These are phyloP conservation scores for Catalaphyllia jardinei DNA, from an alignment of 64 coral and sea anemone genomes.

Conservation along the genomic window DNA sequence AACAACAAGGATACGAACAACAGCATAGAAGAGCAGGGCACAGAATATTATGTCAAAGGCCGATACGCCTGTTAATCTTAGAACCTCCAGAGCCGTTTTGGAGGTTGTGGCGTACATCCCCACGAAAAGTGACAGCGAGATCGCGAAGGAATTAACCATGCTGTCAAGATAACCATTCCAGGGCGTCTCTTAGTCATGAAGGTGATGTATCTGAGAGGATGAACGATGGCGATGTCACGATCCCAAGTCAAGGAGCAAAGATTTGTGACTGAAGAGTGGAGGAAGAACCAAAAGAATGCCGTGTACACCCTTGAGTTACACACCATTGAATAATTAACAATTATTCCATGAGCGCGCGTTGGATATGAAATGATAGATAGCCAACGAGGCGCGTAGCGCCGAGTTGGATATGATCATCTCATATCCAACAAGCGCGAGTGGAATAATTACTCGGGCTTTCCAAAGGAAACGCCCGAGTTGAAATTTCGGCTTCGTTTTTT, in stretches of 20 bases:
- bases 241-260: not conserved
- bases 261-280: not conserved
- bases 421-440: too few species aligned
- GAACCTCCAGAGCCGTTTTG: not conserved
- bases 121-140: not conserved
- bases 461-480: too few species aligned
- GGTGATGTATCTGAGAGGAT: not conserved
- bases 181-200: not conserved
- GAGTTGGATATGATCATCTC: too few species aligned
- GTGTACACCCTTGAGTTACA: not conserved
- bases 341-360: too few species aligned
- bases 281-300: not conserved
- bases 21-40: not conserved
- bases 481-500: too few species aligned
- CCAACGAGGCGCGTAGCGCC: too few species aligned
- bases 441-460: too few species aligned
- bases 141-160: not conserved
- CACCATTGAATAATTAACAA: too few species aligned
- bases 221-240: not conserved
- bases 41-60: constrained; percentile 4
- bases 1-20: not conserved
- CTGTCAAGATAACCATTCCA: not conserved
- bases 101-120: not conserved
- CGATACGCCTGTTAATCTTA: not conserved
- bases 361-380: too few species aligned